Evolutionary conservation across 2,797 vertebrate genomes (phyloP), one percentile per base, ranked within the genome.

Genomic region (Clarias laeviceps): DNA sequence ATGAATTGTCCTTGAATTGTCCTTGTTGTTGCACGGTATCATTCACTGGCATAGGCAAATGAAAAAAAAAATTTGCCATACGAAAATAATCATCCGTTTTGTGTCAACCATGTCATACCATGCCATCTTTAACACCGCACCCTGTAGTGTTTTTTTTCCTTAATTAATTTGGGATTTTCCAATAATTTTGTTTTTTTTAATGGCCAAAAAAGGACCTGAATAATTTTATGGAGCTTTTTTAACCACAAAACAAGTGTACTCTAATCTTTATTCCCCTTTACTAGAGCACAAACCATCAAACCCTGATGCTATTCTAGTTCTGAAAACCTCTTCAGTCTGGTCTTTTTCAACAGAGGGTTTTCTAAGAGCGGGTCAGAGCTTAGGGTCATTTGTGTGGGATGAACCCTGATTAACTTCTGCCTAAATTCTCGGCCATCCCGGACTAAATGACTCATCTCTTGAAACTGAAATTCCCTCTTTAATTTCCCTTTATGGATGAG

Each of bases 331-430:
- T 57, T 59, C 56, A n/a, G 62, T 62, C 34, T 34, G 14, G 22
- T 56, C 18, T 70, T 70, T 82, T 84, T 88, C 34, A 72, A 68
- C 80, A 84, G 61, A 69, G 50, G 86, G 84, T 88, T 90, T 90
- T 89, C 77, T 86, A 81, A 82, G 59, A 78, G 70, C 76, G 64
- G 64, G n/a, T 82, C 50, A 72, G 74, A 72, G 79, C 66, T 50
- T 57, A 80, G 80, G 87, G 86, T 88, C 84, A 86, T 65, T 45
- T 86, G 85, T 79, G 87, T 81, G 82, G 74, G 83, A 85, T 62
- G 29, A 80, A 65, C 34, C n/a, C 29, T 65, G 50, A 27, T 74
- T 40, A 34, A 87, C 86, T 80, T 88, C 74, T 85, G 54, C 3
- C 5, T 57, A 85, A 69, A 70, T 40, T n/a, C 72, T 82, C 20